Evolutionary conservation across 2,113 vertebrate species (phyloP).

Genomic region (Myotis yumanensis): DNA sequence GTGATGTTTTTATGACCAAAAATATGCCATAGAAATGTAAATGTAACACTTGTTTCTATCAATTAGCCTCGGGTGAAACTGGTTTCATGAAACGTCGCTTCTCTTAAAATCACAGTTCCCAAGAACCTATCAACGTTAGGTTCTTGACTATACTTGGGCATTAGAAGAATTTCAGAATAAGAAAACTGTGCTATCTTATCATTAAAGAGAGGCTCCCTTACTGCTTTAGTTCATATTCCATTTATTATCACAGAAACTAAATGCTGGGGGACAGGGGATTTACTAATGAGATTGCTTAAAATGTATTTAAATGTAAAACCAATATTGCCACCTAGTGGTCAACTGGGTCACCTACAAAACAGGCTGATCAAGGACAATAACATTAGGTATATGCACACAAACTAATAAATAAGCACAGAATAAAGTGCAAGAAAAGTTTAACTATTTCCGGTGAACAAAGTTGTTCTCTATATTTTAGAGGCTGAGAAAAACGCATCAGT

Average conservation of each 20-base stretch:
- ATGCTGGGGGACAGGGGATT: not conserved
- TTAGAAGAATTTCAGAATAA: conserved; percentile 11
- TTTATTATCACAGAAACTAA: conserved; percentile 39
- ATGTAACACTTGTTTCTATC: not conserved
- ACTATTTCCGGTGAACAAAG: not conserved
- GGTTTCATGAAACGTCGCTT: not conserved
- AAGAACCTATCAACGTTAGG: not conserved
- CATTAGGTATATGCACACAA: not conserved
- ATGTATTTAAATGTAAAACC: conserved; percentile 64
- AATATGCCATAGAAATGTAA: not conserved
- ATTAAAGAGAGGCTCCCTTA: not conserved
- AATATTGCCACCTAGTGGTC: conserved; percentile 78
- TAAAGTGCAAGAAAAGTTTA: not conserved
- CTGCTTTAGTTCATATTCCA: not conserved
- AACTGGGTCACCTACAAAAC: not conserved
- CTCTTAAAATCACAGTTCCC: not conserved
- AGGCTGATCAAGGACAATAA: not conserved
- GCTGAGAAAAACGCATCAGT: not conserved
- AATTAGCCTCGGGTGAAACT: not conserved
- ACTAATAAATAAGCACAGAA: not conserved
- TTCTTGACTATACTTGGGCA: too few relatives aligned
- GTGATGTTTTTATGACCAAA: not conserved
- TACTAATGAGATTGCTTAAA: conserved; percentile 30
- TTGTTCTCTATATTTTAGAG: not conserved
- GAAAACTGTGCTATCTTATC: not conserved